Evolutionary conservation across 2,888 invertebrate species (phyloP), one percentile per base, ranked within the genome.

Genomic region (Xanthorhoe designata): DNA sequence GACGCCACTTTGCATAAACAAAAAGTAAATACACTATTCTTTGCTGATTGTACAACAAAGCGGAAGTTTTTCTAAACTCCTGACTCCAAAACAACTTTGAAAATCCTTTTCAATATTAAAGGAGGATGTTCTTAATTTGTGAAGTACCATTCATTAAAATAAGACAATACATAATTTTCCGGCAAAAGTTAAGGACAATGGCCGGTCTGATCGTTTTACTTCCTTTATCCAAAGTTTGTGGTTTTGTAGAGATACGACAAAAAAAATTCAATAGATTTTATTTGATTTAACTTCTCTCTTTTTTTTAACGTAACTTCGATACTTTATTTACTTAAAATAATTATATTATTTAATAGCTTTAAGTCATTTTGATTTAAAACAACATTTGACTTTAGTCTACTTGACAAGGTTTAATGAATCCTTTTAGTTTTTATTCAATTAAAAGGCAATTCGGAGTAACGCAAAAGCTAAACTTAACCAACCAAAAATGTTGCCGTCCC

Each of bases 31-130:
- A 10, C 8, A 10, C 10, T 13, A n/a, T 38, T 38, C 1, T 38
- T 13, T 45, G 17, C 9, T 13, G 32, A 52, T 38, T 66, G 58
- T 66, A 53, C 66, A 17, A 7, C 13, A 65, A 75, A 75, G 75
- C 75, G 66, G 70, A 76, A 70, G 71, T 76, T 77, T 74, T 71
- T 61, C 53, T 29, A 45, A 60, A 57, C 60, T 56, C 65, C 68
- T 68, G 64, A 70, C 71, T 71, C 62, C 47, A 73, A 73, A 83
- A 82, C 83, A 84, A 83, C 80, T 77, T 78, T 67, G 77, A 66
- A 66, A 77, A 79, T 80, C 80, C 80, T 81, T 81, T 84, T 84
- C 79, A 84, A 85, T 86, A 84, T 80, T 81, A 78, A 81, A 80
- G 76, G 69, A 42, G 76, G 77, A 79, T 76, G 71, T 75, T 69